Evolutionary conservation across 2,888 invertebrate genomes (phyloP).

Genomic region (Willowsia nigromaculata): DNA sequence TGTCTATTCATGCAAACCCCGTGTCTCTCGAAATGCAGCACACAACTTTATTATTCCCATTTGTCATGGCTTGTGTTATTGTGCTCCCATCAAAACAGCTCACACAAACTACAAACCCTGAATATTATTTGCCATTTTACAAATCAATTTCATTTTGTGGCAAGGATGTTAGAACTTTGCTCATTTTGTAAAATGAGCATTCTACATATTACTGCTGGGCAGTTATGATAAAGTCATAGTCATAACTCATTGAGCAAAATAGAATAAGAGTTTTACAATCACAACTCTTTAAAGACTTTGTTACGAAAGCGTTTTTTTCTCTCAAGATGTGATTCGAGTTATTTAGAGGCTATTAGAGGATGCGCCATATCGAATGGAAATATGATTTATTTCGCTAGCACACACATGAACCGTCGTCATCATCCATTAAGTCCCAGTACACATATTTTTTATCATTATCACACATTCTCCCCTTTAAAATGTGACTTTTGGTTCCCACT

Average conservation of each 20-base stretch:
- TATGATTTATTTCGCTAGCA: conserved; percentile 63
- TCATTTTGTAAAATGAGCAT: background rate
- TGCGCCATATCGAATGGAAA: conserved; percentile 70
- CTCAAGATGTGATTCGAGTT: conserved; percentile 1
- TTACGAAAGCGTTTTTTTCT: too few species aligned
- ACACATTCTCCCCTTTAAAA: conserved; percentile 1
- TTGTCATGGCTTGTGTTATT: conserved; percentile 16
- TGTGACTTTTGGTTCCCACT: background rate
- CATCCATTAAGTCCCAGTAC: background rate
- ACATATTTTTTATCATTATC: background rate
- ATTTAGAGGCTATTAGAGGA: conserved; percentile 51
- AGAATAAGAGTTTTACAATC: conserved; percentile 43
- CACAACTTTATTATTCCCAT: conserved; percentile 17
- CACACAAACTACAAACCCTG: too few species aligned
- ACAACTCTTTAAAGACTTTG: too few species aligned
- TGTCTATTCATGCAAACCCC: background rate
- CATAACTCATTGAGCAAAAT: conserved; percentile 22
- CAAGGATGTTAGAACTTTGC: background rate
- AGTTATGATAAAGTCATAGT: background rate
- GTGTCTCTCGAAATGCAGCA: background rate
- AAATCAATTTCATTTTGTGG: conserved; percentile 6
- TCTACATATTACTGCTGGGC: background rate
- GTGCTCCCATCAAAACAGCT: background rate
- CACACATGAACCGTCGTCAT: background rate
- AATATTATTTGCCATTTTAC: background rate